phyloP scores from a whole-genome alignment of 2,797 vertebrate genomes.

The Orestias chungarensis region DNA sequence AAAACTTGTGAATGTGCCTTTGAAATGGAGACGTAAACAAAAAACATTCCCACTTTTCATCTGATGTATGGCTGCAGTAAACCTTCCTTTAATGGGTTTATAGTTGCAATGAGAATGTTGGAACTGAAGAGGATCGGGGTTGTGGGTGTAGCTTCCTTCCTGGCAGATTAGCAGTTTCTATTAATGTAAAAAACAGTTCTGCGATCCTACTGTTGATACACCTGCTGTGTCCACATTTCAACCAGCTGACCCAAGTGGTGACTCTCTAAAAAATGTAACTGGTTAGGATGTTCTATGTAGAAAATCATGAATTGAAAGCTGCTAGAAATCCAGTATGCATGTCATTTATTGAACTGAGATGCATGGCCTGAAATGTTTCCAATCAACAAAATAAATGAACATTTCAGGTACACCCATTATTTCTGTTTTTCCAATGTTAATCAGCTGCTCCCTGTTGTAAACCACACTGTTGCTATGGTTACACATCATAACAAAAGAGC shows the following conservation, averaged over 20 bases:
- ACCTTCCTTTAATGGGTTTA: not conserved
- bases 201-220: not conserved
- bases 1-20: not conserved
- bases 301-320: not conserved
- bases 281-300: not conserved
- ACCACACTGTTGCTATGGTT: no score
- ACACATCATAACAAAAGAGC: no score
- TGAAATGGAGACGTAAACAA: not conserved
- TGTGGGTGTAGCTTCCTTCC: not conserved
- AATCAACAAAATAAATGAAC: not conserved
- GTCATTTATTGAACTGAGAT: not conserved
- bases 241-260: not conserved
- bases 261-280: not conserved
- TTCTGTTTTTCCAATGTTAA: no score
- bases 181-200: not conserved
- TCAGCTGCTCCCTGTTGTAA: no score
- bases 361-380: not conserved
- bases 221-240: not conserved
- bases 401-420: not conserved
- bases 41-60: not conserved
- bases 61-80: slow-evolving; percentile 5
- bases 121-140: not conserved
- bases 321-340: not conserved
- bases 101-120: not conserved
- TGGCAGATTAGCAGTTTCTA: not conserved